A percentile compares a stretch with the other conserved stretches of the same genome.
These are phyloP conservation scores for Brenthis hecate DNA, from an alignment of 2,888 invertebrate genomes.

Conservation along the genomic window DNA sequence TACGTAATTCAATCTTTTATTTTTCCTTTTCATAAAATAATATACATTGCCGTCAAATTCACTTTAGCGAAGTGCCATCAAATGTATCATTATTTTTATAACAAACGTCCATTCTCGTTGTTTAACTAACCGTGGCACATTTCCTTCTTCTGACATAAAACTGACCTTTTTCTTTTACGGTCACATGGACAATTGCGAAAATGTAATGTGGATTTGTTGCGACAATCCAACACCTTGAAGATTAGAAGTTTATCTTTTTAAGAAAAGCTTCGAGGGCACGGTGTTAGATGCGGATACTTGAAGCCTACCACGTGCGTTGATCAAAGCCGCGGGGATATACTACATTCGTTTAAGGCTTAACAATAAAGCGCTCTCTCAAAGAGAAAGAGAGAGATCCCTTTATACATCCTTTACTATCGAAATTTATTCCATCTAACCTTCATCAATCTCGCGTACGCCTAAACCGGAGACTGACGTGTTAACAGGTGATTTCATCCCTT, in stretches of 20 bases:
- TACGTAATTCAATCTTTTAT: conserved; percentile 33
- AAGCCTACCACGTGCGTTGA: conserved; percentile 47
- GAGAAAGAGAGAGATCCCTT: conserved; percentile 43
- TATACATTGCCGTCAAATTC: conserved; percentile 41
- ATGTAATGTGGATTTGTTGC: conserved; percentile 72
- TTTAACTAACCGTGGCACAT: conserved; percentile 69
- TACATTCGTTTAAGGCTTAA: conserved; percentile 54
- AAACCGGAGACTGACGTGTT: conserved; percentile 44
- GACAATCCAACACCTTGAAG: conserved; percentile 67
- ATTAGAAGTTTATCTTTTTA: conserved; percentile 67
- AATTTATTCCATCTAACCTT: conserved; percentile 46
- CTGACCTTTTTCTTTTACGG: conserved; percentile 66
- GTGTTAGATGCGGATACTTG: conserved; percentile 40
- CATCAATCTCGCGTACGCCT: conserved; percentile 52
- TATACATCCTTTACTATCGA: conserved; percentile 41
- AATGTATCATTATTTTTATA: conserved; percentile 61
- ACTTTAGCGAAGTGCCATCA: conserved; percentile 51
- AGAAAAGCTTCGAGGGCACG: conserved; percentile 56
- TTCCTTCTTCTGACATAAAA: conserved; percentile 62
- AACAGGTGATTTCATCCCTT: conserved; percentile 45
- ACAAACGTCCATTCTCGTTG: conserved; percentile 67
- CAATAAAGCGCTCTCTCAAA: conserved; percentile 54
- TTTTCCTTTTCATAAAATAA: conserved; percentile 35
- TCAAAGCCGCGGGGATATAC: conserved; percentile 53
- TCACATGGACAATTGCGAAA: conserved; percentile 58